Evolutionary conservation across 1,140 invertebrate species (phyloP).

Genomic region (Chionoecetes opilio): DNA sequence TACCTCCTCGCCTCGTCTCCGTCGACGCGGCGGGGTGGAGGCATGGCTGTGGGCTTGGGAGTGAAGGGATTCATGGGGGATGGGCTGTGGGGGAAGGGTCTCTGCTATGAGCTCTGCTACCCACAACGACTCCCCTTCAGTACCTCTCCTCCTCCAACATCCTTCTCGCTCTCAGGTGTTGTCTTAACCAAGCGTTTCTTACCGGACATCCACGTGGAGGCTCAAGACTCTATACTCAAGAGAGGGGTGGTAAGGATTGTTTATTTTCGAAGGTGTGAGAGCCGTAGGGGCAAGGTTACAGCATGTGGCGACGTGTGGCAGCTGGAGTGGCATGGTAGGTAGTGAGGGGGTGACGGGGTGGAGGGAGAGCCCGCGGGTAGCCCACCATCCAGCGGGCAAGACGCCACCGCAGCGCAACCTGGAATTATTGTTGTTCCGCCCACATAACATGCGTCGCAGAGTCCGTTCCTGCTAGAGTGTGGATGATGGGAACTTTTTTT

Average conservation of each 20-base stretch:
- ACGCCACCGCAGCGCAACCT: slow-evolving; percentile 37
- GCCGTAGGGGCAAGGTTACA: neutral
- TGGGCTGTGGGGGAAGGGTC: neutral
- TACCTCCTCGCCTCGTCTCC: neutral
- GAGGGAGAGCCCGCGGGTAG: slow-evolving; percentile 39
- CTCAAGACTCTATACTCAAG: neutral
- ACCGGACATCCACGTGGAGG: neutral
- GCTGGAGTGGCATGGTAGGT: neutral
- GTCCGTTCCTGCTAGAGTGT: slow-evolving; percentile 29
- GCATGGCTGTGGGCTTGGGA: neutral
- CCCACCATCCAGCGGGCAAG: slow-evolving; percentile 36
- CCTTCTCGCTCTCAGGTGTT: neutral
- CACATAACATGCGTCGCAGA: slow-evolving; percentile 49
- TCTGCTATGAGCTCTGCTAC: slow-evolving; percentile 24
- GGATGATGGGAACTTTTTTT: neutral
- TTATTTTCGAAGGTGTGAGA: neutral
- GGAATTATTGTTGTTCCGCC: slow-evolving; percentile 56
- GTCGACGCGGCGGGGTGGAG: neutral
- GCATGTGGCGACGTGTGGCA: neutral
- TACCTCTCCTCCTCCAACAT: neutral
- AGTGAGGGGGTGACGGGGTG: neutral
- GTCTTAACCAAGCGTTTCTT: neutral
- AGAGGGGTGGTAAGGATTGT: neutral
- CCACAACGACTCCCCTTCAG: slow-evolving; percentile 5
- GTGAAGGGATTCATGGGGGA: neutral